Evolutionary conservation across 2,113 vertebrate species (phyloP).

Genomic region (Saguinus midas): DNA sequence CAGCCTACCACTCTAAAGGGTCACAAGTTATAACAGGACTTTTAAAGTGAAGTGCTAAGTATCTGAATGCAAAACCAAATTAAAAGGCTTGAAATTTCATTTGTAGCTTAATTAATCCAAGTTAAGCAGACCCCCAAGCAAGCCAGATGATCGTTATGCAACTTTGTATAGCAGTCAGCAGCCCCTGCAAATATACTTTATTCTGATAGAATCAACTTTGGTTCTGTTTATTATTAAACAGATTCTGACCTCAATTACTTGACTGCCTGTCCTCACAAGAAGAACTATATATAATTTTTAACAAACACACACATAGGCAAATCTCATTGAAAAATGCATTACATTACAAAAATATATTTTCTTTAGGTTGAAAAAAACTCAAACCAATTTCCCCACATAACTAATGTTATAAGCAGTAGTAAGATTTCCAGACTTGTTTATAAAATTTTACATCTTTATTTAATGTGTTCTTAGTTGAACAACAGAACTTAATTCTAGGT

Average conservation of each 20-base stretch:
- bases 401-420: background rate
- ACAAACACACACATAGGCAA: background rate
- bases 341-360: constrained; percentile 27
- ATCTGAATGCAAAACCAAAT: constrained; percentile 35
- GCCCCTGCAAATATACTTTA: background rate
- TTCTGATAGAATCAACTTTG: background rate
- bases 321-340: background rate
- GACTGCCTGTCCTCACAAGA: background rate
- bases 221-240: constrained; percentile 15
- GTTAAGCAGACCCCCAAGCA: background rate
- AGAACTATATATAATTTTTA: background rate
- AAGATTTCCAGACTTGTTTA: background rate
- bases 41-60: constrained; percentile 44
- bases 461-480: background rate
- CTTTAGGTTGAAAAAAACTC: background rate
- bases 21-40: background rate
- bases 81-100: background rate
- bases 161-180: constrained; percentile 12
- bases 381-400: background rate
- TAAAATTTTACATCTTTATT: background rate
- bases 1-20: background rate
- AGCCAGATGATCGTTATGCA: background rate
- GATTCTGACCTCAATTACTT: constrained; percentile 5
- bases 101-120: constrained; percentile 15
- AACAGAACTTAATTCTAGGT: background rate